Evolutionary conservation across 2,888 invertebrate genomes (phyloP), one percentile per base, ranked within the genome.

Genomic region (Hypena proboscidalis): DNA sequence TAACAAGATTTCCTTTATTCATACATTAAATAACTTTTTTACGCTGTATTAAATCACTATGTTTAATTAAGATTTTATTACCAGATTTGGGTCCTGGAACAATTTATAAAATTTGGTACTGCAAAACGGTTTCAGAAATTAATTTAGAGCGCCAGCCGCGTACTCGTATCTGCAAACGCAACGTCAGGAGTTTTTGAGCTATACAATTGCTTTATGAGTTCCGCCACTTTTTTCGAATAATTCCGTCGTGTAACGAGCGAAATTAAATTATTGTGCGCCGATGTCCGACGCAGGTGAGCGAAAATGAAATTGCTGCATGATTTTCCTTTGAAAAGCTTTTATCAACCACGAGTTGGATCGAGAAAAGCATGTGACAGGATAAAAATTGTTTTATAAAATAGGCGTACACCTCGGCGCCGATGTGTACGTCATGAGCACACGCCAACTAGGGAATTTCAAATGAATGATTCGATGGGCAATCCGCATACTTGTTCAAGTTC

Each of bases 131-230:
- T 70, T 61, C 59, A 46, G 60, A 77, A 76, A 80, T 83, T 80
- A 83, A 84, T 84, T 82, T 79, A 56, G 67, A 69, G 64, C 67
- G 65, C 58, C 66, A 20, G 58, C 62, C 57, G 67, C 71, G 63
- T 72, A 68, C 58, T 67, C 71, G 62, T 74, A 69, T 74, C 73
- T 63, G 70, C 65, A 66, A 74, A 74, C 63, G 77, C 79, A 62
- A 64, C 77, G 79, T 81, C 82, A 76, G 79, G 67, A 69, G 55
- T 80, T 83, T 74, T 57, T 69, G 68, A 74, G 72, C 64, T 57
- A 66, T 70, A 79, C 78, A 80, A 80, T 75, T 76, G 76, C 78
- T 80, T 83, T 85, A 83, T 79, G 80, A 84, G 74, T 74, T 83
- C 52, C 71, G 74, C 74, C 56, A 70, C 71, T 80, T 85, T 80